A percentile compares a stretch with the other conserved stretches of the same genome.
These are phyloP conservation scores for Cardiocondyla obscurior DNA, from an alignment of 1,140 invertebrate species.

Conservation along the genomic window DNA sequence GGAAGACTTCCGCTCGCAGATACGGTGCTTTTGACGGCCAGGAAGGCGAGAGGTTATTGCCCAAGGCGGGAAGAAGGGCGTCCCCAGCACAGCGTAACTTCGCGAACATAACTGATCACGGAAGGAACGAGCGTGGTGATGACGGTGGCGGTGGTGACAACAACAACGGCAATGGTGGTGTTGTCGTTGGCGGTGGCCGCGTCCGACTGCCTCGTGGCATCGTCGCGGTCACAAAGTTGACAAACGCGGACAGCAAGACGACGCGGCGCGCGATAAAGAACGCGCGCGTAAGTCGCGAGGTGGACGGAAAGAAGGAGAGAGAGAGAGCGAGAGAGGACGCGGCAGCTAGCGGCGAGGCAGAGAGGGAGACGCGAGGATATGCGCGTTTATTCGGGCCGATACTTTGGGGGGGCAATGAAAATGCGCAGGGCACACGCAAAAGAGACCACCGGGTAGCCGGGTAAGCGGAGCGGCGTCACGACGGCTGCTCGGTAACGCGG, in stretches of 20 bases:
- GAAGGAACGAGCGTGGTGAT: not conserved
- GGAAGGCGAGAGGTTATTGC: too few relatives aligned
- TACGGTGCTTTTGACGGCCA: not conserved
- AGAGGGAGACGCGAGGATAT: conserved; percentile 50
- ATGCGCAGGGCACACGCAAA: conserved; percentile 79
- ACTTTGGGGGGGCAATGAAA: conserved; percentile 75
- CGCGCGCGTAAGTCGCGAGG: conserved; percentile 38
- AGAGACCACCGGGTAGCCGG: conserved; percentile 72
- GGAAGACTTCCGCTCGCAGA: not conserved
- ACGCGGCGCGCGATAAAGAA: conserved; percentile 38
- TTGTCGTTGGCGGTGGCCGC: not conserved
- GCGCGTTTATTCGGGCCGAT: conserved; percentile 74
- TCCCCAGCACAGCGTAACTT: not conserved
- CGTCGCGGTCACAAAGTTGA: conserved; percentile 26
- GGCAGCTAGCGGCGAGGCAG: not conserved
- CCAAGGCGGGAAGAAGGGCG: not conserved
- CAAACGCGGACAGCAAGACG: conserved; percentile 27
- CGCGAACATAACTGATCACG: not conserved
- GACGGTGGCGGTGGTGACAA: not conserved
- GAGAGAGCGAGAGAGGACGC: not conserved
- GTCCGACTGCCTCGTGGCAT: conserved; percentile 19
- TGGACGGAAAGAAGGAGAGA: conserved; percentile 22
- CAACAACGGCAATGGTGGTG: too few relatives aligned
- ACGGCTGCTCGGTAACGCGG: conserved; percentile 69
- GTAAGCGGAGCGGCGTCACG: conserved; percentile 71